Conservation (phyloP, 2,113 vertebrate species). For the Trichomycterus rosablanca region DNA sequence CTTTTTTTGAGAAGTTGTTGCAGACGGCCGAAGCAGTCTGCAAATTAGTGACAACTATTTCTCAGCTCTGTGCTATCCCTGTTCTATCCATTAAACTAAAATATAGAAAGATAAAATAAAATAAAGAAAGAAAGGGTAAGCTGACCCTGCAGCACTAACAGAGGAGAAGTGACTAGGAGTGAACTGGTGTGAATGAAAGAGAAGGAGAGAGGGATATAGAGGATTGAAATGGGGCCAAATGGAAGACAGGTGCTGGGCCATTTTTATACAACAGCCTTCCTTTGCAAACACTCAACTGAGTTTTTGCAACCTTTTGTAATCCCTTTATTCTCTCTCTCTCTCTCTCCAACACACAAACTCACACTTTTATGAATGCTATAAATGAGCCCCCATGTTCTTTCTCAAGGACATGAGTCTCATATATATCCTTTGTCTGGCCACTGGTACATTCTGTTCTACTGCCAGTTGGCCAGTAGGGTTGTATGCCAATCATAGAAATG, state of each 20-base stretch:
- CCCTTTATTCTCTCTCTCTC: constrained; percentile 42
- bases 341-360: too few relatives aligned
- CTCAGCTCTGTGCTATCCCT: too few relatives aligned
- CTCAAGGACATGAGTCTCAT: constrained; percentile 44
- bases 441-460: too few relatives aligned
- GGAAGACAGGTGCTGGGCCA: constrained; percentile 47
- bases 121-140: too few relatives aligned
- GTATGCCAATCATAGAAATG: too few relatives aligned
- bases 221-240: constrained; percentile 25
- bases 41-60: too few relatives aligned
- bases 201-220: constrained; percentile 20
- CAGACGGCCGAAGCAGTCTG: too few relatives aligned
- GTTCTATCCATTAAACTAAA: too few relatives aligned
- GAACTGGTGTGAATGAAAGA: constrained; percentile 24
- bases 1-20: too few relatives aligned
- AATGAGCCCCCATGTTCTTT: constrained; percentile 48
- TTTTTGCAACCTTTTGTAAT: constrained; percentile 46
- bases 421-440: too few relatives aligned
- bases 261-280: constrained; percentile 59
- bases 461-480: too few relatives aligned
- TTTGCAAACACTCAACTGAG: constrained; percentile 45
- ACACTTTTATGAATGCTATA: constrained; percentile 52
- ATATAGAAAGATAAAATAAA: too few relatives aligned
- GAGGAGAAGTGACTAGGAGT: constrained; percentile 15
- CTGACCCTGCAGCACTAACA: constrained; percentile 8